A percentile compares a stretch with the other conserved stretches of the same genome.
phyloP scores from a whole-genome alignment of 2,113 vertebrate species.

The Opisthocomus hoazin region DNA sequence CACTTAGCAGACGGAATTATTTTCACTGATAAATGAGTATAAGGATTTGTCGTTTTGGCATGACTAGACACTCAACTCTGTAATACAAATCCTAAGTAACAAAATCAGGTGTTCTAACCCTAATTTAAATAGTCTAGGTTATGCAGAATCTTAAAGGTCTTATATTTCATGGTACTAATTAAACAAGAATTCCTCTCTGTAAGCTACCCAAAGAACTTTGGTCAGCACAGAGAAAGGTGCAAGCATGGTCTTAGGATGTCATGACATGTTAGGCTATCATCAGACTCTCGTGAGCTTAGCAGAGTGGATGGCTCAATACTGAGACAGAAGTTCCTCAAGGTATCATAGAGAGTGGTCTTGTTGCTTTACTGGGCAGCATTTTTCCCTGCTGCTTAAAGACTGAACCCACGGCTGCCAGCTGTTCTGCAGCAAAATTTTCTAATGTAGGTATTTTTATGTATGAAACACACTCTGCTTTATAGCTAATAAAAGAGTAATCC shows the following conservation, averaged over 20 bases:
- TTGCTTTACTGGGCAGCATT: neutral
- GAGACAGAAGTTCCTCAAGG: neutral
- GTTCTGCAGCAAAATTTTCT: neutral
- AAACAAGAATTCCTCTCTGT: neutral
- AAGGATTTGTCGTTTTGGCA: neutral
- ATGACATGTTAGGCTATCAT: neutral
- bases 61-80: neutral
- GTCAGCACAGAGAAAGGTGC: neutral
- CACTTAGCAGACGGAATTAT: neutral
- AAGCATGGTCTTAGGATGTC: neutral
- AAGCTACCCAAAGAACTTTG: neutral
- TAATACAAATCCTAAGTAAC: neutral
- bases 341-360: neutral
- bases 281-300: neutral
- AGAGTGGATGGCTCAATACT: neutral
- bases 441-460: neutral
- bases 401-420: neutral
- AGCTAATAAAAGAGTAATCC: neutral
- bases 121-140: neutral
- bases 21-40: neutral
- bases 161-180: neutral
- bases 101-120: neutral
- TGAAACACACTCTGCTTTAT: neutral
- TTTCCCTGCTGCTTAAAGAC: neutral
- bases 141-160: neutral